Evolutionary conservation across 2,797 vertebrate genomes (phyloP).

Genomic region (Channallabes apus): DNA sequence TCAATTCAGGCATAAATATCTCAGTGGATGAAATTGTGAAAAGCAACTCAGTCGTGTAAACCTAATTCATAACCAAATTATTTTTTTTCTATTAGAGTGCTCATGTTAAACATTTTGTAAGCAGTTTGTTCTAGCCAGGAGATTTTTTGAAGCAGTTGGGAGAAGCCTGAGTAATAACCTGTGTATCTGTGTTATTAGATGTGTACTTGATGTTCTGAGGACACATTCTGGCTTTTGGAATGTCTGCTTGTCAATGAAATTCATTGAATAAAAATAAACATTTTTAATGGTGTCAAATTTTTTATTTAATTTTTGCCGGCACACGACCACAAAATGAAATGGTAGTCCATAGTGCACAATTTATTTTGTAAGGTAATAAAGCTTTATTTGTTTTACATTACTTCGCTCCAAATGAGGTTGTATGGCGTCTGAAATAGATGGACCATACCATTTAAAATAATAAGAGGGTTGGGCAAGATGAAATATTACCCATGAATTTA

Average conservation of each 20-base stretch:
- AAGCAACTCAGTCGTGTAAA: neutral
- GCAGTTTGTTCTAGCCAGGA: no score
- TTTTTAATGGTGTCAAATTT: constrained; percentile 14
- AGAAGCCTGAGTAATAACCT: constrained; percentile 3
- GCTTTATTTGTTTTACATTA: neutral
- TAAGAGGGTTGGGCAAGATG: neutral
- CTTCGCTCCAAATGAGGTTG: no score
- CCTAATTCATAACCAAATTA: neutral
- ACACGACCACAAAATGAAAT: no score
- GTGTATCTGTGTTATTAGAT: neutral
- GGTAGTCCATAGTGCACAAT: neutral
- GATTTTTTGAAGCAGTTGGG: neutral
- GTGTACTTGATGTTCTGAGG: neutral
- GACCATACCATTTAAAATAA: constrained; percentile 26
- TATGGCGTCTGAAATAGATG: neutral
- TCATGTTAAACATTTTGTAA: neutral
- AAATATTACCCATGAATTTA: no score
- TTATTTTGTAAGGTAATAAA: neutral
- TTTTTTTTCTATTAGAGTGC: neutral
- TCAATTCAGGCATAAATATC: constrained; percentile 81
- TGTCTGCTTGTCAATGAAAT: constrained; percentile 53
- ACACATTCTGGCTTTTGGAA: constrained; percentile 38
- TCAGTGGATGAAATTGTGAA: neutral
- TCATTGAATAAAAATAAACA: constrained; percentile 55
- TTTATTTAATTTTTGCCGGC: neutral